Base-by-base conservation (phyloP, 2,113 vertebrate genomes). In the Chiloscyllium plagiosum region DNA sequence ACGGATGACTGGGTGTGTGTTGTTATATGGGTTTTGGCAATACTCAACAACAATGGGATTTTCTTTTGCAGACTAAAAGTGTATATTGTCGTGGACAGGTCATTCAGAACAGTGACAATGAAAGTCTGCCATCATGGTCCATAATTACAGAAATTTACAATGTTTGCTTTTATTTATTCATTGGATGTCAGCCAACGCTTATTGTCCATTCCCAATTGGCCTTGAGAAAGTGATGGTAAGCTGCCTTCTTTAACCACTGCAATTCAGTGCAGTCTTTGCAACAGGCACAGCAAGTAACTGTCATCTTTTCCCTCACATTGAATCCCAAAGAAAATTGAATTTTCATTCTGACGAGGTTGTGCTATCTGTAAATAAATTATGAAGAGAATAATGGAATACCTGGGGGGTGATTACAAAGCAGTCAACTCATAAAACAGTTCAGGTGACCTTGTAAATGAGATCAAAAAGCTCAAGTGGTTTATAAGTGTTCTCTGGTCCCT, bases 381-480 rank as follows among this genome's bases (percentile, higher is more conserved):
- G 89, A 68, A 93, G 89, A 66, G 89, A 93, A 93, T 93, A 93
- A 93, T 66, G 89, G 89, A 92, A 93, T 93, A 93, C 89, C 89
- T 93, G 61, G 89, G 61, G 89, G 89, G 61, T 93, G 89, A 93
- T 93, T 93, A 68, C 89, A 93, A 93, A 93, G 89, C 89, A 93
- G 89, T 68, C 89, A 93, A 93, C 89, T 93, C 89, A 93, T 93
- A 93, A 93, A 68, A 93, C 20, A 68, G 89, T 93, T 66, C 89
- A 93, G 89, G 89, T 37, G 65, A 93, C 89, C 89, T 93, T 93
- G 89, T 66, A 66, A 93, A 66, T 93, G 89, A 93, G 89, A 93
- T 93, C 89, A 93, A 65, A 92, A 65, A 93, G 61, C 65, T 93
- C 61, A 93, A 93, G 33, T 93, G 56, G 89, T 68, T 93, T 93